A percentile compares a stretch with the other conserved stretches of the same genome.
phyloP scores from a whole-genome alignment of 2,888 invertebrate genomes.

The Pomacea canaliculata region DNA sequence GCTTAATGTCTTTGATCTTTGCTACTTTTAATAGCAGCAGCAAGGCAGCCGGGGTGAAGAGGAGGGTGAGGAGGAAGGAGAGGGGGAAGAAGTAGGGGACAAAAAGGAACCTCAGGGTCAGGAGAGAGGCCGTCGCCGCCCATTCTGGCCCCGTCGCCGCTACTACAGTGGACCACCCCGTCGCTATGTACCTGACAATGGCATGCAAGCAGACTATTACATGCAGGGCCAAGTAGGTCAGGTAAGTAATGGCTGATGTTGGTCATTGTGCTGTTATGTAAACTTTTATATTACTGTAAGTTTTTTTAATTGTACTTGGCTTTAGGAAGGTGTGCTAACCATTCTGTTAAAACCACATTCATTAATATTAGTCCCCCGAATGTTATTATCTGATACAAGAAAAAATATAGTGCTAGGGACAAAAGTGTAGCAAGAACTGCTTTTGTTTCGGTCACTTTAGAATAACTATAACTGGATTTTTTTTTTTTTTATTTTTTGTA shows the following conservation, averaged over 20 bases:
- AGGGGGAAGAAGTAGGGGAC: slow-evolving; percentile 70
- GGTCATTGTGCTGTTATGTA: not conserved
- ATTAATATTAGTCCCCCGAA: too few species aligned
- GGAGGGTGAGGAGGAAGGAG: slow-evolving; percentile 71
- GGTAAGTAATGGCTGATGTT: not conserved
- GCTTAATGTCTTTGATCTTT: too few species aligned
- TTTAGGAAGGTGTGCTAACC: too few species aligned
- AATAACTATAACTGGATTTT: too few species aligned
- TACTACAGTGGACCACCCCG: slow-evolving; percentile 39
- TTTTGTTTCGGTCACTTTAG: too few species aligned
- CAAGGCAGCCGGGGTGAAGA: slow-evolving; percentile 56
- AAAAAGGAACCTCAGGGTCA: slow-evolving; percentile 37
- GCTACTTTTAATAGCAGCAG: not conserved
- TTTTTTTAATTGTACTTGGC: too few species aligned
- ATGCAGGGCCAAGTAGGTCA: slow-evolving; percentile 31
- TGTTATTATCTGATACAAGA: too few species aligned
- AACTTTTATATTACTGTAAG: too few species aligned
- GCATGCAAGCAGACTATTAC: slow-evolving; percentile 23
- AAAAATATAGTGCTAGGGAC: too few species aligned
- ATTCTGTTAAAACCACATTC: too few species aligned
- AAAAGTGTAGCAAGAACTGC: too few species aligned
- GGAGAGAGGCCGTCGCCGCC: slow-evolving; percentile 40
- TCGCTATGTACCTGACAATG: slow-evolving; percentile 23
- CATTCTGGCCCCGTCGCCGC: slow-evolving; percentile 43
- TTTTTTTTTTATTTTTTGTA: not conserved